These are phyloP conservation scores for Melieria picta DNA, from an alignment of 2,888 invertebrate species.

Conservation along the genomic window DNA sequence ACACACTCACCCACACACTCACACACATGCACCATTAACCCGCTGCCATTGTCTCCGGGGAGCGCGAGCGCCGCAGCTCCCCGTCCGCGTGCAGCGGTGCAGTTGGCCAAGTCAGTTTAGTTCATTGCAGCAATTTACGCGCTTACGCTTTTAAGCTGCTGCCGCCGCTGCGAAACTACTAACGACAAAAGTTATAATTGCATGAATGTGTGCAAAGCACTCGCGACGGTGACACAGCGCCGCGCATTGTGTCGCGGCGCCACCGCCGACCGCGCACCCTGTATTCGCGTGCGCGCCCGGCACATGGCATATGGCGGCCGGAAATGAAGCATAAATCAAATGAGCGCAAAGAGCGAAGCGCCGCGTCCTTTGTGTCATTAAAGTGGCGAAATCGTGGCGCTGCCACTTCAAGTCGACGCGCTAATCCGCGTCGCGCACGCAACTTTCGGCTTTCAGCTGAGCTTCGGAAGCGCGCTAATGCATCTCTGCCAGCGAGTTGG, in stretches of 20 bases:
- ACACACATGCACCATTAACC: conserved; percentile 12
- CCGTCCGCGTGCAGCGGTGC: neutral
- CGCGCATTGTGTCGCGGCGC: neutral
- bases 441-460: too few relatives aligned
- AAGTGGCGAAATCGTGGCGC: neutral
- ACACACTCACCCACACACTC: conserved; percentile 12
- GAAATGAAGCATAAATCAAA: conserved; percentile 63
- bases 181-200: conserved; percentile 64
- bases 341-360: conserved; percentile 52
- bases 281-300: conserved; percentile 8
- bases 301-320: conserved; percentile 57
- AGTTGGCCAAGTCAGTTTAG: conserved; percentile 25
- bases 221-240: conserved; percentile 16
- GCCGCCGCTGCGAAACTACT: conserved; percentile 51
- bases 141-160: conserved; percentile 57
- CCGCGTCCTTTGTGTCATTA: conserved; percentile 34
- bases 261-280: neutral
- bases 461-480: too few relatives aligned
- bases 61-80: neutral
- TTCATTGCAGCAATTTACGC: conserved; percentile 30
- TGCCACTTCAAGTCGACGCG: neutral
- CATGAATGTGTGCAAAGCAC: conserved; percentile 55
- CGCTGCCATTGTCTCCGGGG: conserved; percentile 20
- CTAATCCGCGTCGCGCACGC: too few relatives aligned
- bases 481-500: too few relatives aligned